A percentile compares a stretch with the other conserved stretches of the same genome.
phyloP scores from a whole-genome alignment of 2,797 vertebrate species.

The Lacerta viridis region DNA sequence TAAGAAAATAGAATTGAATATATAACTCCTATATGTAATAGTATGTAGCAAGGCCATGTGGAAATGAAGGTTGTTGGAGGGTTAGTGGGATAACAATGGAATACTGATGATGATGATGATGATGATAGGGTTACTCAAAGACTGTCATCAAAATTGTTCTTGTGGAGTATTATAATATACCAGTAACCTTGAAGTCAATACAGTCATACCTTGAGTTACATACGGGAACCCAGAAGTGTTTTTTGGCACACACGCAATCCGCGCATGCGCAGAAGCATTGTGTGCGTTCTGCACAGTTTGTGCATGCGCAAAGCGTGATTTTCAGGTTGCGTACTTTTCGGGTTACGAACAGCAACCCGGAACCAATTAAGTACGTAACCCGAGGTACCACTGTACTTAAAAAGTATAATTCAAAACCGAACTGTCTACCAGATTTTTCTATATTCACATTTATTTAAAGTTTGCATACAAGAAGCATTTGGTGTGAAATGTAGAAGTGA shows the following conservation, averaged over 20 bases:
- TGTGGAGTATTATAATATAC: neutral
- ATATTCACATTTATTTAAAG: conserved; percentile 4
- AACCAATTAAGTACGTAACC: no score
- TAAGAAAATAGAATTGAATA: neutral
- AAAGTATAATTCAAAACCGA: neutral
- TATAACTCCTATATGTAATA: neutral
- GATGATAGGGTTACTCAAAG: neutral
- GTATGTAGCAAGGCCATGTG: neutral
- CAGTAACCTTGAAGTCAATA: neutral
- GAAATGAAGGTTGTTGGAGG: neutral
- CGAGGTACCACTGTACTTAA: neutral
- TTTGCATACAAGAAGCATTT: neutral
- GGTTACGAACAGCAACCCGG: no score
- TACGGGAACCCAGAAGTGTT: no score
- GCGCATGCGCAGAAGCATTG: no score
- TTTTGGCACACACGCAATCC: no score
- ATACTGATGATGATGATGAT: neutral
- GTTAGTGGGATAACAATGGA: neutral
- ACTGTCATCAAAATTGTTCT: neutral
- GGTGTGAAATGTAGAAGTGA: neutral
- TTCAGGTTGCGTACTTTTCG: no score
- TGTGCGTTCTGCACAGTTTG: no score
- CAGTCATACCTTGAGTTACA: no score
- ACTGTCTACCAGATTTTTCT: no score
- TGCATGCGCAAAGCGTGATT: no score